These are phyloP conservation scores for Syrmaticus mikado DNA, from an alignment of 2,113 vertebrate genomes.

Conservation along the genomic window DNA sequence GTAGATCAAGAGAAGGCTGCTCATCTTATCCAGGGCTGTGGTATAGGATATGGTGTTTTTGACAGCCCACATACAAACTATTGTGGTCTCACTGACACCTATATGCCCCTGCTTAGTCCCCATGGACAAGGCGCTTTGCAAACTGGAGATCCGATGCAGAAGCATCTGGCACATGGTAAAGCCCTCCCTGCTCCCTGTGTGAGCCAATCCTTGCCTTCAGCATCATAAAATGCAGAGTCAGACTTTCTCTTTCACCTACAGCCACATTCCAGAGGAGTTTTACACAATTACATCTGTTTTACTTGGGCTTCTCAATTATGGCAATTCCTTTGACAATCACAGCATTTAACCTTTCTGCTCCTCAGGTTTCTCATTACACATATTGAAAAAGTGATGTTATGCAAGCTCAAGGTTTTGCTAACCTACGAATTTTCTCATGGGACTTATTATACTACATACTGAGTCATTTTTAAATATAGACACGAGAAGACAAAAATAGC, in stretches of 20 bases:
- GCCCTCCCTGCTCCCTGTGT: fast-evolving
- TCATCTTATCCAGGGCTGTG: fast-evolving
- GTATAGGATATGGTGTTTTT: neutral
- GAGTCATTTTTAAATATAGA: constrained; percentile 25
- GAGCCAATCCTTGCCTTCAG: neutral
- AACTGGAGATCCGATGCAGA: neutral
- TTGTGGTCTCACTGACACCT: no score
- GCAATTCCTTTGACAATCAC: neutral
- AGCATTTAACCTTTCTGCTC: neutral
- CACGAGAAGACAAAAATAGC: constrained; percentile 22
- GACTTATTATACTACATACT: constrained; percentile 8
- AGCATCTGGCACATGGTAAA: neutral
- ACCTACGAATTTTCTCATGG: neutral
- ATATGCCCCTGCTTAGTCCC: neutral
- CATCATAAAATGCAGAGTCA: neutral
- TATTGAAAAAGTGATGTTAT: constrained; percentile 33
- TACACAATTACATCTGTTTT: neutral
- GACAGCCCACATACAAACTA: neutral
- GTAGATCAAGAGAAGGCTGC: neutral
- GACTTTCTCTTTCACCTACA: neutral
- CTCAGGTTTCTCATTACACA: neutral
- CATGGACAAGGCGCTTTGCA: neutral
- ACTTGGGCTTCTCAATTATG: neutral
- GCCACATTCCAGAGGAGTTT: neutral
- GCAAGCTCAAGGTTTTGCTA: neutral